A percentile compares a stretch with the other conserved stretches of the same genome.
These are phyloP conservation scores for Nycteola revayana DNA, from an alignment of 2,888 invertebrate species.

Conservation along the genomic window DNA sequence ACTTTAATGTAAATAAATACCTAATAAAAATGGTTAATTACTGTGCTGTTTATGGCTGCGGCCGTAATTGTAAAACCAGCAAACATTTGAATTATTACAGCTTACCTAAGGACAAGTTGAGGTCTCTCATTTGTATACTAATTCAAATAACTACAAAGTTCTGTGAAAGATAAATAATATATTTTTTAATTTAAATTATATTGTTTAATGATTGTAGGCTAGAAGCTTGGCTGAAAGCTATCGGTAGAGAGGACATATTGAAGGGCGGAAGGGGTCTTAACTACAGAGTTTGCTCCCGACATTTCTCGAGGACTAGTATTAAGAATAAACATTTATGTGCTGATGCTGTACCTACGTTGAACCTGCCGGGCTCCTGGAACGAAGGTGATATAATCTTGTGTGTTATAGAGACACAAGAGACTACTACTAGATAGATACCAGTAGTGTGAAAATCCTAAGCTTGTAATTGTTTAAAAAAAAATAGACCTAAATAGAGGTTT, in stretches of 20 bases:
- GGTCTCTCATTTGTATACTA: slow-evolving; percentile 41
- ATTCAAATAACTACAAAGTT: neutral
- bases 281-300: slow-evolving; percentile 64
- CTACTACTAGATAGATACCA: too few relatives aligned
- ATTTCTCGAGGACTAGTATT: slow-evolving; percentile 53
- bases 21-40: slow-evolving; percentile 75
- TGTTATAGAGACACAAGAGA: neutral
- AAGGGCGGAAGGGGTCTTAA: slow-evolving; percentile 40
- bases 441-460: too few relatives aligned
- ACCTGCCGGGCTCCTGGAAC: slow-evolving; percentile 44
- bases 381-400: slow-evolving; percentile 35
- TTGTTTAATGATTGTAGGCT: slow-evolving; percentile 40
- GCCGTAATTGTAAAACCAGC: slow-evolving; percentile 60
- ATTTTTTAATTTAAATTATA: neutral
- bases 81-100: slow-evolving; percentile 63
- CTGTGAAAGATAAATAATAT: neutral
- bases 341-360: slow-evolving; percentile 59
- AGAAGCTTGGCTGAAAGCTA: slow-evolving; percentile 58
- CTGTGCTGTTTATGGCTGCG: slow-evolving; percentile 65
- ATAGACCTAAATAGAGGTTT: too few relatives aligned
- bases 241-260: slow-evolving; percentile 50
- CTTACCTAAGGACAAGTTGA: slow-evolving; percentile 58
- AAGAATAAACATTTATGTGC: slow-evolving; percentile 56
- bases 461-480: too few relatives aligned
- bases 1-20: too few relatives aligned